Evolutionary conservation across 2,797 vertebrate genomes (phyloP).

Genomic region (Phoxinus dragarum): DNA sequence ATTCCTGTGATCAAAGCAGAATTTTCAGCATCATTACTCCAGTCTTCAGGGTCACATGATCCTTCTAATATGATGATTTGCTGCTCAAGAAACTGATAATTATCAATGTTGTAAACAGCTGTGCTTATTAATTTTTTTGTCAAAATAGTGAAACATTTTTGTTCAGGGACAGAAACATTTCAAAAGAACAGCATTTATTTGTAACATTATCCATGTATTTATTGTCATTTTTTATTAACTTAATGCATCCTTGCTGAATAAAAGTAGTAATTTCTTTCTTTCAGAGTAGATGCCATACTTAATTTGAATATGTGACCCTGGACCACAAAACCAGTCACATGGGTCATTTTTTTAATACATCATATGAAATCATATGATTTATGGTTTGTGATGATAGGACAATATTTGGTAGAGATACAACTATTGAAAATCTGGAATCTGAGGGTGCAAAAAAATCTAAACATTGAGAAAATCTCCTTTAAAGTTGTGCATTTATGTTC

Average conservation of each 20-base stretch:
- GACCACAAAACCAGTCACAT: too few species aligned
- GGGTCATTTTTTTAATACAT: too few species aligned
- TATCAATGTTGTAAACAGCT: too few species aligned
- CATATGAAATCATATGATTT: too few species aligned
- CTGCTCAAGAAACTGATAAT: neutral
- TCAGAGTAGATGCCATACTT: neutral
- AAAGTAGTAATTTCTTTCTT: neutral
- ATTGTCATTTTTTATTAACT: neutral
- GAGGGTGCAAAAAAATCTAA: too few species aligned
- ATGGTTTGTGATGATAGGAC: too few species aligned
- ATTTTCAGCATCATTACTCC: neutral
- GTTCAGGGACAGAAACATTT: neutral
- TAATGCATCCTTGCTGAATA: neutral
- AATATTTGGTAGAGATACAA: too few species aligned
- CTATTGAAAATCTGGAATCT: too few species aligned
- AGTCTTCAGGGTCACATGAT: neutral
- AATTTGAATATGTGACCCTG: neutral
- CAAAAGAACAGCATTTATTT: neutral
- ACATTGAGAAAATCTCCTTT: too few species aligned
- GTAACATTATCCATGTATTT: neutral
- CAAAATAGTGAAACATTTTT: neutral
- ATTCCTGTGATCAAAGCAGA: neutral
- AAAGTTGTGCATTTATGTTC: too few species aligned
- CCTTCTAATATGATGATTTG: neutral
- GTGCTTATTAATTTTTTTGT: neutral